These are phyloP conservation scores for Bubo bubo DNA, from an alignment of 2,113 vertebrate species.

Conservation along the genomic window DNA sequence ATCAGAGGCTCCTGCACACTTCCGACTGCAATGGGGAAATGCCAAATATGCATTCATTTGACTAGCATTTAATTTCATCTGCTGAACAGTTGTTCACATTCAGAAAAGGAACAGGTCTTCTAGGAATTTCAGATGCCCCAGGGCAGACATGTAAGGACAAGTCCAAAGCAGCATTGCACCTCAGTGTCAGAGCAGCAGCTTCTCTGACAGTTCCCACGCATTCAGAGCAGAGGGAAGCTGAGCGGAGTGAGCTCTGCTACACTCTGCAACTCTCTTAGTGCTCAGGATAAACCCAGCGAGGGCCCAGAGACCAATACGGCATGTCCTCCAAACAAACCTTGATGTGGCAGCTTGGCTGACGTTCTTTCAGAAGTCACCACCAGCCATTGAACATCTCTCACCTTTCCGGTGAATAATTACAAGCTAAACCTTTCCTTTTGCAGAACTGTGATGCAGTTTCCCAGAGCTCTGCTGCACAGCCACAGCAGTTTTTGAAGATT, in stretches of 20 bases:
- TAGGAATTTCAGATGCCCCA: background rate
- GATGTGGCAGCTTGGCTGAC: background rate
- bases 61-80: background rate
- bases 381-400: background rate
- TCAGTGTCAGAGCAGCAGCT: background rate
- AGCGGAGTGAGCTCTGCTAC: accelerated
- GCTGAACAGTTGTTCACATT: background rate
- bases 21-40: background rate
- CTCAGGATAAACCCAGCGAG: background rate
- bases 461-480: background rate
- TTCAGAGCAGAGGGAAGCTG: background rate
- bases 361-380: background rate
- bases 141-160: accelerated
- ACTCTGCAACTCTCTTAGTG: background rate
- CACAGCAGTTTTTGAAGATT: background rate
- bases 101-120: background rate
- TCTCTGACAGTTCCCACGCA: accelerated
- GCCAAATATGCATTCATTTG: background rate
- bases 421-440: background rate
- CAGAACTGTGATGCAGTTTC: background rate
- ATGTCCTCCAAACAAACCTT: background rate
- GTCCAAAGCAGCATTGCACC: background rate
- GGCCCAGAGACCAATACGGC: accelerated
- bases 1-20: background rate
- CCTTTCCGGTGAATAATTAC: background rate